phyloP scores from a whole-genome alignment of 2,113 vertebrate genomes.

The Glareola pratincola region DNA sequence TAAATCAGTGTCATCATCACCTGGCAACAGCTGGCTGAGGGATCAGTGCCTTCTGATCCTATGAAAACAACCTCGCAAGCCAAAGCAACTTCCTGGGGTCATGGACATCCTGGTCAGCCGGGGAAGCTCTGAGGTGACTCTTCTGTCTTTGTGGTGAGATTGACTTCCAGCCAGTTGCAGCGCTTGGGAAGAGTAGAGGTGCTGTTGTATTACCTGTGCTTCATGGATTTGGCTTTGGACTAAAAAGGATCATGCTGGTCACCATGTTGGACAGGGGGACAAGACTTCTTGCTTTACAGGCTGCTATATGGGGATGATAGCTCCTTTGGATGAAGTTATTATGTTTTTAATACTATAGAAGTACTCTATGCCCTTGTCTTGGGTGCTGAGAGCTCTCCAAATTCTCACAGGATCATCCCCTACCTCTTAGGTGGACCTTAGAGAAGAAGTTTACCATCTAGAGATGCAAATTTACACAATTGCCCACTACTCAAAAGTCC shows the following conservation, averaged over 20 bases:
- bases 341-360: neutral
- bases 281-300: neutral
- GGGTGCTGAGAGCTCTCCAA: neutral
- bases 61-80: rapidly evolving
- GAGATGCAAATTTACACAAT: neutral
- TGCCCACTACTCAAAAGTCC: neutral
- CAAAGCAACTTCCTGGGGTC: neutral
- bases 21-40: neutral
- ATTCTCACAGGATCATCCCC: neutral
- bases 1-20: neutral
- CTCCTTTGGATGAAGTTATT: neutral
- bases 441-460: neutral
- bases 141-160: neutral
- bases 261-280: rapidly evolving
- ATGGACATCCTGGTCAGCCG: rapidly evolving
- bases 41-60: neutral
- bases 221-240: neutral
- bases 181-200: neutral
- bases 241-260: neutral
- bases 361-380: neutral
- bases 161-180: neutral
- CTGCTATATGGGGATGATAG: neutral
- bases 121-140: neutral
- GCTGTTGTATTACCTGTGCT: neutral
- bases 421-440: neutral